phyloP scores from a whole-genome alignment of 2,888 invertebrate genomes.

The Heteromurus nitidus region DNA sequence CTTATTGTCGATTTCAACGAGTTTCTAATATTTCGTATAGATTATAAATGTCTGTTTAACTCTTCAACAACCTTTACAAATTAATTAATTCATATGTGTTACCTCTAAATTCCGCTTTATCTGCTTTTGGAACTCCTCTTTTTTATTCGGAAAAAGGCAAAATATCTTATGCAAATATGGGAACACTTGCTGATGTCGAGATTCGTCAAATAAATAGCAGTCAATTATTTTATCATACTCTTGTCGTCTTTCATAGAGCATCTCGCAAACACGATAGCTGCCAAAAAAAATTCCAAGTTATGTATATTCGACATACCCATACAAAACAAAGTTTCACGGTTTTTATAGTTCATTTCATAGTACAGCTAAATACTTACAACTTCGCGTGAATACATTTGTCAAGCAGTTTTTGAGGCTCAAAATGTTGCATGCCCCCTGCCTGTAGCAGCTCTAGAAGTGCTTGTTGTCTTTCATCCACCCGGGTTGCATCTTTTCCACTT shows the following conservation, averaged over 20 bases:
- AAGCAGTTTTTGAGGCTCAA: slow-evolving; percentile 80
- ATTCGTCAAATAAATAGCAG: slow-evolving; percentile 82
- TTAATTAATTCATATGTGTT: slow-evolving; percentile 18
- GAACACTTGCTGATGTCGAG: slow-evolving; percentile 81
- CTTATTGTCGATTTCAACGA: slow-evolving; percentile 80
- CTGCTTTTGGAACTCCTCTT: slow-evolving; percentile 70
- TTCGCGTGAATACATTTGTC: slow-evolving; percentile 81
- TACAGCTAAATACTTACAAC: slow-evolving; percentile 77
- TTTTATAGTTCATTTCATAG: background rate
- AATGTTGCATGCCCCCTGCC: slow-evolving; percentile 80
- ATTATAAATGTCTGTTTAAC: background rate
- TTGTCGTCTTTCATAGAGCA: slow-evolving; percentile 80
- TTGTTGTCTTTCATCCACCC: slow-evolving; percentile 82
- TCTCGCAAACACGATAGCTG: slow-evolving; percentile 83
- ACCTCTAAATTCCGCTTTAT: slow-evolving; percentile 73
- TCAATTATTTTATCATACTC: slow-evolving; percentile 81
- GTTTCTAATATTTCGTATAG: background rate
- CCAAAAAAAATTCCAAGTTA: slow-evolving; percentile 33
- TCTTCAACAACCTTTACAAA: background rate
- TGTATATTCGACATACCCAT: background rate
- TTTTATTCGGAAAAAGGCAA: slow-evolving; percentile 67
- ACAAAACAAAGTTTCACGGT: background rate
- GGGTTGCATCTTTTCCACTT: slow-evolving; percentile 68
- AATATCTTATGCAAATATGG: slow-evolving; percentile 77
- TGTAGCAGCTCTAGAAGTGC: slow-evolving; percentile 83